Percentiles rank a stretch among this genome's conserved stretches.
Conservation (phyloP, 2,797 vertebrate species). For the Gymnothorax javanicus region DNA sequence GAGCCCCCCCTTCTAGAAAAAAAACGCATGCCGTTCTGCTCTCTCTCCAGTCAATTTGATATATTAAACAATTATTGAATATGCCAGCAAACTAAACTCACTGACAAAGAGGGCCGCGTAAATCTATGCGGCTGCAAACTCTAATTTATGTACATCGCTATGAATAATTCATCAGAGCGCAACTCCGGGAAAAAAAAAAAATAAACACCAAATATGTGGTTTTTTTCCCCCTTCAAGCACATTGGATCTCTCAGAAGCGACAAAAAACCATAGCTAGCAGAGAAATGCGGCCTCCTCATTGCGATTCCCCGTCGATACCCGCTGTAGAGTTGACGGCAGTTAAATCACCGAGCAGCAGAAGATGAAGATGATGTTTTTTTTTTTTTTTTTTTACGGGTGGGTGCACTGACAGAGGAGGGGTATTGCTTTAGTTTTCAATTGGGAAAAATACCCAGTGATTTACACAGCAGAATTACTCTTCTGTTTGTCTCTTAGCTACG, state of each 20-base stretch:
- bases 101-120: conserved; percentile 71
- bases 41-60: conserved; percentile 71
- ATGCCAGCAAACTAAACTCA: conserved; percentile 75
- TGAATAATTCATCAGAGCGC: conserved; percentile 70
- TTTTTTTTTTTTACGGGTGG: not conserved
- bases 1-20: conserved; percentile 35
- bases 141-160: conserved; percentile 70
- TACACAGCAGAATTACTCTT: not conserved
- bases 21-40: conserved; percentile 35
- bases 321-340: not conserved
- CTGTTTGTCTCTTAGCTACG: too few species aligned
- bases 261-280: not conserved
- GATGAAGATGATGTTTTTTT: not conserved
- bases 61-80: conserved; percentile 79
- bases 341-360: not conserved
- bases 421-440: not conserved
- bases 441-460: not conserved
- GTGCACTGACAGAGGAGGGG: not conserved
- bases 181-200: conserved; percentile 35
- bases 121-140: conserved; percentile 64
- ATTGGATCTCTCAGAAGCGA: conserved; percentile 35
- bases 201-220: conserved; percentile 49
- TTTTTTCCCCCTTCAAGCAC: conserved; percentile 25
- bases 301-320: not conserved
- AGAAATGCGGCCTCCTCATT: not conserved